phyloP scores from a whole-genome alignment of 2,888 invertebrate species.

The Sepioteuthis lessoniana region DNA sequence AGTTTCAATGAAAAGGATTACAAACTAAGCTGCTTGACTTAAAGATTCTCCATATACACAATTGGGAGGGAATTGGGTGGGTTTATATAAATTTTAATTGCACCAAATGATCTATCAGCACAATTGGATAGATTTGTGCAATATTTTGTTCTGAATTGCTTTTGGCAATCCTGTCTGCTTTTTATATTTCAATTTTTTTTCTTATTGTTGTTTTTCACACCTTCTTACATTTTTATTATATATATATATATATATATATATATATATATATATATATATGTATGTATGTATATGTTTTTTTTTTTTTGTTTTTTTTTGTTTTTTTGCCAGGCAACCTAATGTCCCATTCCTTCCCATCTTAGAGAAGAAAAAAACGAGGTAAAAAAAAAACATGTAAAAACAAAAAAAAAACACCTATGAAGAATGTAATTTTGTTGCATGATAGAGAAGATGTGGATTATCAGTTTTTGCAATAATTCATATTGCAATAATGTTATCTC shows the following conservation, averaged over 20 bases:
- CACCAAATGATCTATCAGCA: not conserved
- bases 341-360: conserved; percentile 14
- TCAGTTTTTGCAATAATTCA: conserved; percentile 35
- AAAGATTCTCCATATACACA: not conserved
- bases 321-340: not conserved
- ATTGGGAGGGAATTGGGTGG: conserved; percentile 13
- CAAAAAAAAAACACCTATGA: too few relatives aligned
- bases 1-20: not conserved
- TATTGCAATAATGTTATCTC: conserved; percentile 45
- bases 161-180: not conserved
- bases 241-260: too few relatives aligned
- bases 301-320: not conserved
- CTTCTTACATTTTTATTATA: too few relatives aligned
- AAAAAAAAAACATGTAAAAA: not conserved
- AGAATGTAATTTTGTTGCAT: conserved; percentile 38
- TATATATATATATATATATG: too few relatives aligned
- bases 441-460: conserved; percentile 37
- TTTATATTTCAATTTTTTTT: not conserved
- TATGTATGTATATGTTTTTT: too few relatives aligned
- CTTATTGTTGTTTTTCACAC: not conserved
- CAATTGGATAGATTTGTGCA: not conserved
- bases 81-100: not conserved
- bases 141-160: not conserved
- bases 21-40: not conserved
- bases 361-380: not conserved